These are phyloP conservation scores for Lepilemur septentrionalis DNA, from an alignment of 2,797 vertebrate genomes.

Conservation along the genomic window DNA sequence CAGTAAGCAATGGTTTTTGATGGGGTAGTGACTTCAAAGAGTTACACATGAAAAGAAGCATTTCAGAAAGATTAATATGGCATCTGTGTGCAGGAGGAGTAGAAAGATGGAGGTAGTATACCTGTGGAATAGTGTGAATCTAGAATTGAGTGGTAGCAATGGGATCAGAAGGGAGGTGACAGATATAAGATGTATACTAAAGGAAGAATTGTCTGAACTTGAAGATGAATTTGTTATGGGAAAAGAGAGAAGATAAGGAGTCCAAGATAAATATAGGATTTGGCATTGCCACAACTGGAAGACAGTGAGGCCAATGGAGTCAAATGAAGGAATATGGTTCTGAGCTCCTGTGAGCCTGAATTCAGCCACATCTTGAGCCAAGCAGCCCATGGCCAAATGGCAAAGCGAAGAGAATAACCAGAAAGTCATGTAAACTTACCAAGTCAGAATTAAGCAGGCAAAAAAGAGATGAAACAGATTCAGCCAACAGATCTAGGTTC, in stretches of 20 bases:
- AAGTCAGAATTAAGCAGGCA: background rate
- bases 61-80: background rate
- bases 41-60: background rate
- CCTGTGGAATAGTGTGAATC: background rate
- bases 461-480: background rate
- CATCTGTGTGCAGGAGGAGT: background rate
- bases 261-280: background rate
- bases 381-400: background rate
- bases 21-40: background rate
- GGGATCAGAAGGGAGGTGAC: background rate
- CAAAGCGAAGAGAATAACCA: constrained; percentile 26
- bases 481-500: background rate
- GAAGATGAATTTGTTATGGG: background rate
- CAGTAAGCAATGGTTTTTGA: background rate
- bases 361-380: background rate
- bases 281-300: background rate
- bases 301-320: background rate
- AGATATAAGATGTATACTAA: background rate
- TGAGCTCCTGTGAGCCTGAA: background rate
- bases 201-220: constrained; percentile 30
- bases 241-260: background rate
- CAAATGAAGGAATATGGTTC: background rate
- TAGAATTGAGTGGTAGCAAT: background rate
- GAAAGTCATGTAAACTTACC: background rate
- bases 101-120: background rate